phyloP scores from a whole-genome alignment of 2,797 vertebrate species.

The Protosalanx chinensis region DNA sequence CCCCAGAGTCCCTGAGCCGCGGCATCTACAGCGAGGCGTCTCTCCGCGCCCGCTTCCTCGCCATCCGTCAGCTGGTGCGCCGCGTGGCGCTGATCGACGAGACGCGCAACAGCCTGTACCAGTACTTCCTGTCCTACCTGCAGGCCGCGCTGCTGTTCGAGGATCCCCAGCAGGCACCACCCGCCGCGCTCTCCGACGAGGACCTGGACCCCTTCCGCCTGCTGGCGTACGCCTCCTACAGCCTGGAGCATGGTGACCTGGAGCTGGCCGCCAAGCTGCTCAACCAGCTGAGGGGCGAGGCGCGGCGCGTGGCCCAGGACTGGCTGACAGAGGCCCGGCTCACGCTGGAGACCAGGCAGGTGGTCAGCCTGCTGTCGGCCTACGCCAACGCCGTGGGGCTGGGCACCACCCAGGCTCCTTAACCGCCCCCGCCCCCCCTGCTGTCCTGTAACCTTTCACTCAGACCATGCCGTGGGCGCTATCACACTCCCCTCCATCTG shows the following conservation, averaged over 20 bases:
- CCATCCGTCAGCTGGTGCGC: conserved; percentile 81
- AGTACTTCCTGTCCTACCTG: conserved; percentile 93
- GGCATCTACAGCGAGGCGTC: conserved; percentile 92
- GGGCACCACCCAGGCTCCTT: conserved; percentile 87
- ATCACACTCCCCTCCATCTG: too few species aligned
- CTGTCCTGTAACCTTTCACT: too few species aligned
- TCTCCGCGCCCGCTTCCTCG: conserved; percentile 83
- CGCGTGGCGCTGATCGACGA: conserved; percentile 92
- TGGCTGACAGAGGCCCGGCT: conserved; percentile 90
- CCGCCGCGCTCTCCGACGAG: conserved; percentile 74
- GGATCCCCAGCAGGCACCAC: conserved; percentile 79
- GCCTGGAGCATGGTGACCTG: conserved; percentile 92
- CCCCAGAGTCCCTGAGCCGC: conserved; percentile 80
- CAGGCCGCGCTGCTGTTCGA: conserved; percentile 89
- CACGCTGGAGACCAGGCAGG: conserved; percentile 92
- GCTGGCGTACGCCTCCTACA: conserved; percentile 88
- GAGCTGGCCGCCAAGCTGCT: conserved; percentile 94
- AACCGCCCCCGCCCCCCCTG: conserved; percentile 14
- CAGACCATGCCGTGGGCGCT: too few species aligned
- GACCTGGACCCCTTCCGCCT: conserved; percentile 90
- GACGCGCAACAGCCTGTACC: conserved; percentile 90
- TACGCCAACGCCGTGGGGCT: conserved; percentile 92
- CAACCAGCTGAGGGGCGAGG: conserved; percentile 90
- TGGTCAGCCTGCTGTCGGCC: conserved; percentile 84
- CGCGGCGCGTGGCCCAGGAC: conserved; percentile 87